Conservation (phyloP, 2,113 vertebrate species). For the Solea senegalensis region DNA sequence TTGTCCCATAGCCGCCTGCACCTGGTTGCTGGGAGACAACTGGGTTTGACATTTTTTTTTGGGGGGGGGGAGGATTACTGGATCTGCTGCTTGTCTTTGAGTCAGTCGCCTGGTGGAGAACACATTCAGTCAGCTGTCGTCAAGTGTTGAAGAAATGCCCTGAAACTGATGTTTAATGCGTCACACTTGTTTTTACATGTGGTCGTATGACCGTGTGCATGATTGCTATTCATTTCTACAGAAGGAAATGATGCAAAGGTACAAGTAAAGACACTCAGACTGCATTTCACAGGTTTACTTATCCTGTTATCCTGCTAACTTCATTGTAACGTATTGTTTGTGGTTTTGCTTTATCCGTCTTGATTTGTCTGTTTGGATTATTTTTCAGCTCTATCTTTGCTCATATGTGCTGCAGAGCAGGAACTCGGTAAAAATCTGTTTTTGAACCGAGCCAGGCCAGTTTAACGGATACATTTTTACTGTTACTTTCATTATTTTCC, state of each 20-base stretch:
- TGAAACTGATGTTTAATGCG: background rate
- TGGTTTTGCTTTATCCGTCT: too few relatives aligned
- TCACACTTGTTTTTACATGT: conserved; percentile 2
- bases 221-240: background rate
- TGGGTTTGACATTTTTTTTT: conserved; percentile 80
- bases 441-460: too few relatives aligned
- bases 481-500: too few relatives aligned
- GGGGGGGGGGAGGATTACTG: background rate
- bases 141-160: background rate
- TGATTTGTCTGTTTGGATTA: too few relatives aligned
- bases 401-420: too few relatives aligned
- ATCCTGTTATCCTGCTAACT: too few relatives aligned
- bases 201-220: background rate
- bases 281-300: too few relatives aligned
- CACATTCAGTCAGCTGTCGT: background rate
- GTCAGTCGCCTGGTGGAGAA: conserved; percentile 16
- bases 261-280: background rate
- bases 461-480: too few relatives aligned
- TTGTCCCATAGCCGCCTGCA: conserved; percentile 77
- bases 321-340: too few relatives aligned
- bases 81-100: conserved; percentile 1
- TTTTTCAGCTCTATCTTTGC: too few relatives aligned
- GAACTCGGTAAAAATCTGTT: too few relatives aligned
- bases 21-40: conserved; percentile 79
- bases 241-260: background rate